Evolutionary conservation across 1,140 invertebrate species (phyloP).

Genomic region (Drosophila novamexicana): DNA sequence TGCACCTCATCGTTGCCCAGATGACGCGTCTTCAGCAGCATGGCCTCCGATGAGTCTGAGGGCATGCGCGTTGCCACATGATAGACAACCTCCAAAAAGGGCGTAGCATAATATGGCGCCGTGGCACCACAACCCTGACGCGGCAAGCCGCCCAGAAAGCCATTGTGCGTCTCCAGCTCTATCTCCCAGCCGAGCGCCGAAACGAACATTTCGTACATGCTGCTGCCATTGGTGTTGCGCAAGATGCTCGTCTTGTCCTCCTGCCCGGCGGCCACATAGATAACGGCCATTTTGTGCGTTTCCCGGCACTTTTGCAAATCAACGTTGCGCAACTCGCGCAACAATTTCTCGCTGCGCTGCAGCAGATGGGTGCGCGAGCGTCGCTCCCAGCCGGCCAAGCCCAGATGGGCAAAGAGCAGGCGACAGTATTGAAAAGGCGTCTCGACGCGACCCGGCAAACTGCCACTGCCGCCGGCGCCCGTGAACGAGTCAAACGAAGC

Average conservation of each 20-base stretch:
- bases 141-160: constrained; percentile 97
- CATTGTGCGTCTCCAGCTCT: constrained; percentile 97
- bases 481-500: constrained; percentile 75
- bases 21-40: constrained; percentile 97
- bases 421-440: constrained; percentile 92
- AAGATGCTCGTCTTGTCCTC: constrained; percentile 98
- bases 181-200: constrained; percentile 98
- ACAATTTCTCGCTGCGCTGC: constrained; percentile 94
- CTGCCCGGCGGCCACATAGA: constrained; percentile 98
- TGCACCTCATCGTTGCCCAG: constrained; percentile 99
- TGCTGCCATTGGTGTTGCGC: constrained; percentile 92
- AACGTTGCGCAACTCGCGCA: constrained; percentile 96
- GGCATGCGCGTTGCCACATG: constrained; percentile 99
- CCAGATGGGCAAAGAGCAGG: constrained; percentile 94
- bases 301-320: constrained; percentile 96
- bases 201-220: constrained; percentile 97
- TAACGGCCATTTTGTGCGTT: constrained; percentile 99
- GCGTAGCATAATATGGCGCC: constrained; percentile 98
- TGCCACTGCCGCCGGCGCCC: constrained; percentile 47
- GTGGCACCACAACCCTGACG: constrained; percentile 96
- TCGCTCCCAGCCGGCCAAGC: constrained; percentile 95
- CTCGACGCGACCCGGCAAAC: constrained; percentile 63
- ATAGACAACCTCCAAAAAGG: constrained; percentile 95
- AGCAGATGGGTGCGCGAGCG: constrained; percentile 93
- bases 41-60: constrained; percentile 92